These are phyloP conservation scores for Rhimphoctona megacephalus DNA, from an alignment of 2,888 invertebrate genomes.

Conservation along the genomic window DNA sequence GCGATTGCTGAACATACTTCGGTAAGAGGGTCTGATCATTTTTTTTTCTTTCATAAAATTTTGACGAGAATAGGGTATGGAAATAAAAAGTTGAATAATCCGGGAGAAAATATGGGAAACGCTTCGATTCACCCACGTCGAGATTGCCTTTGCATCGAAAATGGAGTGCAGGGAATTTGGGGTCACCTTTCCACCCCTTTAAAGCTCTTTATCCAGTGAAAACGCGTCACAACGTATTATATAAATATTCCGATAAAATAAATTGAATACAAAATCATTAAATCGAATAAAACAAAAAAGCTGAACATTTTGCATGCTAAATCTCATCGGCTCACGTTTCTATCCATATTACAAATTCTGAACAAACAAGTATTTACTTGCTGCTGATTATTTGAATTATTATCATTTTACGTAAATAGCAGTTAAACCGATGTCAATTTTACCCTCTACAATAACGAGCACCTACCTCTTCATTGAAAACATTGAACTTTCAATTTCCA, in stretches of 20 bases:
- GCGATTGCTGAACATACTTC: slow-evolving; percentile 30
- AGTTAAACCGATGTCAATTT: neutral
- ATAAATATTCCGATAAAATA: slow-evolving; percentile 46
- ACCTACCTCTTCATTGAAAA: neutral
- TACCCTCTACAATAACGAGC: neutral
- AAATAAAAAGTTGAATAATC: slow-evolving; percentile 50
- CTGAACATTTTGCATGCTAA: slow-evolving; percentile 21
- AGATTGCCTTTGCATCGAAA: slow-evolving; percentile 22
- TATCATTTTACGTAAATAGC: neutral
- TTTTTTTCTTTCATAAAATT: slow-evolving; percentile 5
- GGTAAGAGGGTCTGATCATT: neutral
- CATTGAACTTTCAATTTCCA: neutral
- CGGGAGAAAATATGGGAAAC: slow-evolving; percentile 30
- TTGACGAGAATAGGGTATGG: neutral
- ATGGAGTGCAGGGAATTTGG: slow-evolving; percentile 25
- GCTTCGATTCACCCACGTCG: slow-evolving; percentile 31
- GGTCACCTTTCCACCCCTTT: slow-evolving; percentile 14
- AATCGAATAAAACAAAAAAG: slow-evolving; percentile 49
- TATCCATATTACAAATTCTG: neutral
- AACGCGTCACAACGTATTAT: slow-evolving; percentile 39
- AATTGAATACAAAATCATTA: slow-evolving; percentile 49
- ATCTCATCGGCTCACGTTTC: neutral
- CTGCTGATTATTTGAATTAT: neutral
- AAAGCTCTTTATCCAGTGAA: neutral
- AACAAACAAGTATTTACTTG: neutral